phyloP scores from a whole-genome alignment of 2,797 vertebrate genomes.

The Microctenopoma steveboyesi region DNA sequence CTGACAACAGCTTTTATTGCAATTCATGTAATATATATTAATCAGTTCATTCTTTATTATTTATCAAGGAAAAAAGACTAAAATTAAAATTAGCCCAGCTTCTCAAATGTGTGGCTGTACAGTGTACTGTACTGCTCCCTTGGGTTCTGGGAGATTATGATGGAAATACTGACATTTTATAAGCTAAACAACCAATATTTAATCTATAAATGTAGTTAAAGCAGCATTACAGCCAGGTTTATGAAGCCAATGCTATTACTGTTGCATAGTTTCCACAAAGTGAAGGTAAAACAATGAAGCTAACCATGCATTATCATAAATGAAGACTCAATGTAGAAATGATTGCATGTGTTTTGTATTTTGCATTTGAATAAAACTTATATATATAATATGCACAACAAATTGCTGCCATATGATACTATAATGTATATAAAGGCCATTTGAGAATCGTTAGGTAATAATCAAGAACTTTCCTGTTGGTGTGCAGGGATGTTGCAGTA shows the following conservation, averaged over 20 bases:
- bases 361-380: background rate
- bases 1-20: too few species aligned
- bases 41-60: too few species aligned
- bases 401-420: background rate
- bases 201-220: background rate
- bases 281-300: background rate
- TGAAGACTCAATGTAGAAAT: background rate
- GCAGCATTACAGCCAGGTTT: background rate
- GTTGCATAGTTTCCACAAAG: background rate
- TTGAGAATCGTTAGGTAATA: background rate
- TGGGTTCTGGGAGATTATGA: background rate
- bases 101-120: too few species aligned
- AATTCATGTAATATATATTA: too few species aligned
- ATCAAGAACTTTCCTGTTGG: background rate
- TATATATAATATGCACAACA: background rate
- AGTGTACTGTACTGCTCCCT: background rate
- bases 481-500: conserved; percentile 3
- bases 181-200: background rate
- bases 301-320: background rate
- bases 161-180: background rate
- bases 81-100: too few species aligned
- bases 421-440: background rate
- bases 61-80: too few species aligned
- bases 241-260: background rate
- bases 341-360: background rate